phyloP scores from a whole-genome alignment of 2,113 vertebrate species.

The Asarcornis scutulata region DNA sequence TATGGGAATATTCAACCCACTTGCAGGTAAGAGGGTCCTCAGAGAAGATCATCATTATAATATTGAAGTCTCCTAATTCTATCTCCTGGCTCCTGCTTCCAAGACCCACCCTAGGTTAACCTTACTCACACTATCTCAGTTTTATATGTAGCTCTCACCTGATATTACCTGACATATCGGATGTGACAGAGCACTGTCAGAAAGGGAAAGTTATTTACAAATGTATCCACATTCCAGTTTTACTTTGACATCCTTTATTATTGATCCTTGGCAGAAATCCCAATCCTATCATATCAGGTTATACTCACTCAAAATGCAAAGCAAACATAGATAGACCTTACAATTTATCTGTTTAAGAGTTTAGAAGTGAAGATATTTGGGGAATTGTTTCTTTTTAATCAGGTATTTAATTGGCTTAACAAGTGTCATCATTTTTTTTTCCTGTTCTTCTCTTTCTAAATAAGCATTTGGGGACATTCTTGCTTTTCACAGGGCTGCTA shows the following conservation, averaged over 20 bases:
- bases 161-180: not conserved
- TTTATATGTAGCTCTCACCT: not conserved
- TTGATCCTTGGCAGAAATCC: not conserved
- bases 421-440: not conserved
- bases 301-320: not conserved
- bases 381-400: not conserved
- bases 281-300: not conserved
- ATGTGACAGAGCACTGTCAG: not conserved
- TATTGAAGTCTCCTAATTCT: not conserved
- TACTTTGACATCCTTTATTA: not conserved
- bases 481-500: not conserved
- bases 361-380: not conserved
- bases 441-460: not conserved
- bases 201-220: rapidly evolving
- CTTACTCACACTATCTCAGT: not conserved
- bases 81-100: not conserved
- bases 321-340: not conserved
- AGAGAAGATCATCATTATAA: not conserved
- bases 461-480: not conserved
- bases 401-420: not conserved
- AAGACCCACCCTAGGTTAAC: not conserved
- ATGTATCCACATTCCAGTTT: not conserved
- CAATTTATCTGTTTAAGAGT: not conserved
- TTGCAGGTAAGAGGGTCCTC: not conserved
- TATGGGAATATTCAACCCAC: not conserved